These are phyloP conservation scores for Potorous gilbertii DNA, from an alignment of 2,797 vertebrate species.

Conservation along the genomic window DNA sequence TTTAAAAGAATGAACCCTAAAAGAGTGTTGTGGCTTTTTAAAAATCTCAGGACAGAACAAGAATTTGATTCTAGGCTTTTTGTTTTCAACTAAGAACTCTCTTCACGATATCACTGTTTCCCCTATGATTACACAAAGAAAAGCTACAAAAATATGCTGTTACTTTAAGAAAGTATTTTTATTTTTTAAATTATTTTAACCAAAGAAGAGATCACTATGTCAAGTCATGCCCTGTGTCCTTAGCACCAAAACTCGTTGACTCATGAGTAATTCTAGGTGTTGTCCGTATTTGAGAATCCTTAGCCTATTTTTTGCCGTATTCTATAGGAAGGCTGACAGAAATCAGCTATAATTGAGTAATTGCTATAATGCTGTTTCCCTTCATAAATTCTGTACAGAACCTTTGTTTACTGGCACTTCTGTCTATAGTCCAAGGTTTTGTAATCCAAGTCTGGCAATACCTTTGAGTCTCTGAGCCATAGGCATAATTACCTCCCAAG, in stretches of 20 bases:
- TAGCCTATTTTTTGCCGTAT: slow-evolving; percentile 67
- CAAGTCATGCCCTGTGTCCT: slow-evolving; percentile 52
- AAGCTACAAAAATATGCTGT: not conserved
- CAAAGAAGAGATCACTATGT: slow-evolving; percentile 40
- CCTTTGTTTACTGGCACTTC: slow-evolving; percentile 62
- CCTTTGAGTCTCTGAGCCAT: slow-evolving; percentile 58
- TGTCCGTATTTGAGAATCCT: slow-evolving; percentile 58
- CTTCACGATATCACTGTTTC: not conserved
- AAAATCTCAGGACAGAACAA: not conserved
- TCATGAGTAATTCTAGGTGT: slow-evolving; percentile 74
- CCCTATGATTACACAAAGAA: not conserved
- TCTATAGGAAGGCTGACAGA: slow-evolving; percentile 74
- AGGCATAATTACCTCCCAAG: slow-evolving; percentile 65
- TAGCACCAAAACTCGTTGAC: slow-evolving; percentile 64
- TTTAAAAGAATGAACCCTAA: not conserved
- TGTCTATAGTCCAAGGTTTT: slow-evolving; percentile 62
- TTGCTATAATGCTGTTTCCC: slow-evolving; percentile 61
- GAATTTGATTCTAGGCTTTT: not conserved
- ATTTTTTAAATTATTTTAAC: slow-evolving; percentile 57
- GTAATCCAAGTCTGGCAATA: slow-evolving; percentile 68
- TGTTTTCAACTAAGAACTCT: not conserved
- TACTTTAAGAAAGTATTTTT: slow-evolving; percentile 50
- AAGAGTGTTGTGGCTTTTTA: not conserved
- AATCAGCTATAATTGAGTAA: slow-evolving; percentile 70
- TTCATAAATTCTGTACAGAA: slow-evolving; percentile 65